phyloP scores from a whole-genome alignment of 2,113 vertebrate genomes.

The Taurulus bubalis region DNA sequence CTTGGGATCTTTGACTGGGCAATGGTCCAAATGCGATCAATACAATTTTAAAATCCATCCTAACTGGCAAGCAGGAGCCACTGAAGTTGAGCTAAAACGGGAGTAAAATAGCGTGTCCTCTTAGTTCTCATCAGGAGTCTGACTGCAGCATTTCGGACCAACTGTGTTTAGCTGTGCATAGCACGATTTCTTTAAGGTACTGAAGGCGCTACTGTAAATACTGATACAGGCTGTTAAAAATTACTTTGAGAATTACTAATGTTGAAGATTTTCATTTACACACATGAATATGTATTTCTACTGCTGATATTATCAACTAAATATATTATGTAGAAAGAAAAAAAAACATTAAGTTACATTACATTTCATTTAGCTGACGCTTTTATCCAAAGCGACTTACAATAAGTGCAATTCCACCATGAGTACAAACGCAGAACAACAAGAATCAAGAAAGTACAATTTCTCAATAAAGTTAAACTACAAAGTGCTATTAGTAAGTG shows the following conservation, averaged over 20 bases:
- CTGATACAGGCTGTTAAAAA: neutral
- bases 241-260: neutral
- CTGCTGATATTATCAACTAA: neutral
- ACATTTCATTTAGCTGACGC: too few relatives aligned
- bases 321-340: neutral
- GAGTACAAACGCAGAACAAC: too few relatives aligned
- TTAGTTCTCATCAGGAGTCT: constrained; percentile 18
- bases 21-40: constrained; percentile 54
- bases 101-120: constrained; percentile 25
- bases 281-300: neutral
- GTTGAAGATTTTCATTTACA: neutral
- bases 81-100: constrained; percentile 35
- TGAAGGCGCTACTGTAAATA: neutral
- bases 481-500: too few relatives aligned
- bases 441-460: too few relatives aligned
- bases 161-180: neutral
- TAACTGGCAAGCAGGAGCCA: constrained; percentile 29
- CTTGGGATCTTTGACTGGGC: constrained; percentile 41
- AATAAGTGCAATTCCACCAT: too few relatives aligned
- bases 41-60: constrained; percentile 57
- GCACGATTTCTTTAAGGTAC: neutral
- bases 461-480: too few relatives aligned
- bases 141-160: constrained; percentile 16
- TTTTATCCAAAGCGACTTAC: too few relatives aligned
- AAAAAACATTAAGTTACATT: neutral